A percentile compares a stretch with the other conserved stretches of the same genome.
phyloP scores from a whole-genome alignment of 1,140 invertebrate genomes.

The Dolichoris vasculosae region DNA sequence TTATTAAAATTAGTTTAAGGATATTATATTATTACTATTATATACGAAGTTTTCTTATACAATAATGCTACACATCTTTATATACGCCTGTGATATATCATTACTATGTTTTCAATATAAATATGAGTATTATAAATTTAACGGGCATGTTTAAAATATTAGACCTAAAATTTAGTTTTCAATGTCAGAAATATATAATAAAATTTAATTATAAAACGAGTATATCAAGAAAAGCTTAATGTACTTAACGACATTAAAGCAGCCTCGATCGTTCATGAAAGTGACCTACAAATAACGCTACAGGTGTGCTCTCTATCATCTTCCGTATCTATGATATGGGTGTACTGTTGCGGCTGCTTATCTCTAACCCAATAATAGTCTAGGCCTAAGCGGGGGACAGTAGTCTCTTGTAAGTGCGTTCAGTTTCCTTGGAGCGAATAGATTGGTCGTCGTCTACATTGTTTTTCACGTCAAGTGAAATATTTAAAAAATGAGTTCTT shows the following conservation, averaged over 20 bases:
- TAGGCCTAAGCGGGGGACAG: not conserved
- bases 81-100: no score
- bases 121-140: no score
- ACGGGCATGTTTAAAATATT: no score
- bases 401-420: not conserved
- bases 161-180: no score
- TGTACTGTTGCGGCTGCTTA: not conserved
- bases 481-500: not conserved
- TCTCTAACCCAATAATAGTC: not conserved
- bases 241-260: slow-evolving; percentile 22
- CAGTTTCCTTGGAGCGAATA: slow-evolving; percentile 37
- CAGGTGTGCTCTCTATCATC: slow-evolving; percentile 15
- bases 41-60: no score
- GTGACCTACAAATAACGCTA: slow-evolving; percentile 27
- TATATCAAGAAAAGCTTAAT: slow-evolving; percentile 2
- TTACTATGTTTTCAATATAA: no score
- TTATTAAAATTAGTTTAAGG: no score
- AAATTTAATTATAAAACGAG: not conserved
- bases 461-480: slow-evolving; percentile 37
- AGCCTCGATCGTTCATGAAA: not conserved
- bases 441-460: not conserved
- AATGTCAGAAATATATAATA: not conserved
- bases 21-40: no score
- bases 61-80: no score
- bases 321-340: not conserved